A percentile compares a stretch with the other conserved stretches of the same genome.
These are phyloP conservation scores for Henricia sp. DNA, from an alignment of 53 echinoderm and acorn worm species.

Conservation along the genomic window DNA sequence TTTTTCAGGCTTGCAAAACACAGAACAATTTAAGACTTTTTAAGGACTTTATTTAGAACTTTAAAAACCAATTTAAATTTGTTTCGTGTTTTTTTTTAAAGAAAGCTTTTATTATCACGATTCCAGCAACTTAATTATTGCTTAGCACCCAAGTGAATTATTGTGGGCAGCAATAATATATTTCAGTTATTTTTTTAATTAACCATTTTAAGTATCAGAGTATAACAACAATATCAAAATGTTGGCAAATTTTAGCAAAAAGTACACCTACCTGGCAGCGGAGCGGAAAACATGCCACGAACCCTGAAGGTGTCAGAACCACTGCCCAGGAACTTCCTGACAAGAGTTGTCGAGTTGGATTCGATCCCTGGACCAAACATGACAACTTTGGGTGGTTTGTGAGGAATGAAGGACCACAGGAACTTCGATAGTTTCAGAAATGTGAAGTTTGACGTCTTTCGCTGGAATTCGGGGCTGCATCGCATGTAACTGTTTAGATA, in stretches of 20 bases:
- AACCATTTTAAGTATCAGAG: no score
- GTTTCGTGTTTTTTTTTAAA: no score
- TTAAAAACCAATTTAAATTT: no score
- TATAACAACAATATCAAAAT: not conserved
- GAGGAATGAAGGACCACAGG: constrained; percentile 85
- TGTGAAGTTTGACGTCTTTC: constrained; percentile 56
- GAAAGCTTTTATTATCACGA: no score
- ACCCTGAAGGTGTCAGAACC: constrained; percentile 72
- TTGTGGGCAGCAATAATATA: no score
- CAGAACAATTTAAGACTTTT: no score
- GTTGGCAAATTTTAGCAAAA: not conserved
- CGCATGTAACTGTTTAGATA: constrained; percentile 89
- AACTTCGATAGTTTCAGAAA: constrained; percentile 71
- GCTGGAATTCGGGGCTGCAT: constrained; percentile 80
- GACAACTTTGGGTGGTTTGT: constrained; percentile 76
- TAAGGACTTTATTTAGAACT: no score
- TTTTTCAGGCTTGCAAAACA: no score
- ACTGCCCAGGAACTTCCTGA: constrained; percentile 75
- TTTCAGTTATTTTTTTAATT: no score
- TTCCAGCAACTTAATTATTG: no score
- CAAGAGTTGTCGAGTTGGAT: constrained; percentile 76
- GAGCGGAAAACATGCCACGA: constrained; percentile 83
- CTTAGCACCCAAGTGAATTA: no score
- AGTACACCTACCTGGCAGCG: constrained; percentile 82
- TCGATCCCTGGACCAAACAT: constrained; percentile 97